A percentile compares a stretch with the other conserved stretches of the same genome.
Evolutionary conservation across 2,113 vertebrate genomes (phyloP).

Genomic region (Oenanthe melanoleuca): DNA sequence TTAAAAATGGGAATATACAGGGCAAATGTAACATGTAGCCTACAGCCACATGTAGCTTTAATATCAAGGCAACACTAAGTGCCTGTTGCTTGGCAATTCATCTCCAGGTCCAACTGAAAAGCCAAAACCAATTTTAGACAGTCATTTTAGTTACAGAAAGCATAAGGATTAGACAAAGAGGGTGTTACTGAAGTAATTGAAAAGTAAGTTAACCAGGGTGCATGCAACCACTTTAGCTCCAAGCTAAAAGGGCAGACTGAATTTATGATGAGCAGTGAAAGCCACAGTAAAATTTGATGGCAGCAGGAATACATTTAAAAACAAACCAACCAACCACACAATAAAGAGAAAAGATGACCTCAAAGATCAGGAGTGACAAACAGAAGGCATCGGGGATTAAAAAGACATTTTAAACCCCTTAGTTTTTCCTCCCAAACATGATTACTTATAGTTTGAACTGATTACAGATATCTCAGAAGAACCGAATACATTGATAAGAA

Average conservation of each 20-base stretch:
- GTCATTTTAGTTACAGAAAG: slow-evolving; percentile 36
- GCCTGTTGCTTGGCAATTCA: slow-evolving; percentile 45
- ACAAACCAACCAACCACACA: slow-evolving; percentile 4
- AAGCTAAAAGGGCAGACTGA: slow-evolving; percentile 19
- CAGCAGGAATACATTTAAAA: slow-evolving; percentile 34
- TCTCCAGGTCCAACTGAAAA: not conserved
- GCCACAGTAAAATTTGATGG: slow-evolving; percentile 9
- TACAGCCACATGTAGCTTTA: not conserved
- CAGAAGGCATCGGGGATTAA: not conserved
- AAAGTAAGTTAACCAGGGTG: slow-evolving; percentile 23
- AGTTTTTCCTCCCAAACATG: not conserved
- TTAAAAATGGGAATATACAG: not conserved
- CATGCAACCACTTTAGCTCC: slow-evolving; percentile 2
- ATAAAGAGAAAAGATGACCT: slow-evolving; percentile 5
- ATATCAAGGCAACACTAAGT: not conserved
- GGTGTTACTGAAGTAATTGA: slow-evolving; percentile 7
- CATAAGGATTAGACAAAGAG: slow-evolving; percentile 7
- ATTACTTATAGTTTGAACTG: not conserved
- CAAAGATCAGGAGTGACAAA: slow-evolving; percentile 6
- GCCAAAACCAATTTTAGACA: slow-evolving; percentile 15
- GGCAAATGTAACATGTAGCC: not conserved
- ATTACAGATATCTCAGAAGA: not conserved
- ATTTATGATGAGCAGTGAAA: slow-evolving; percentile 55
- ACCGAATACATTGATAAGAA: not conserved
- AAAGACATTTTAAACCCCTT: not conserved